Base-by-base conservation (phyloP, 2,797 vertebrate species). In the Arctocebus calabarensis region DNA sequence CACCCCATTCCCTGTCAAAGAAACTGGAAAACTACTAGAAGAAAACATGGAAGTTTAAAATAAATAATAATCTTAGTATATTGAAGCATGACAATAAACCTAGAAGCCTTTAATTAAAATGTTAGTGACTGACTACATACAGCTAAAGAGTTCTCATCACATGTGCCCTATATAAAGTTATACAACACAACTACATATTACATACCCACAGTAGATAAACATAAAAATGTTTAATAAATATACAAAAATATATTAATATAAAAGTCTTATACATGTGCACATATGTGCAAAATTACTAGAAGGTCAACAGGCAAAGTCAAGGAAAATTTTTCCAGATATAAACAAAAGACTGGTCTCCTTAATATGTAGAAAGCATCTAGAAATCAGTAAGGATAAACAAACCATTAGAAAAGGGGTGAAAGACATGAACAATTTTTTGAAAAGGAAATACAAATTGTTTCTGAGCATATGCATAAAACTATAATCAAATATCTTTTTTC, bases 41-140 rank as follows among this genome's bases (percentile, higher is more conserved):
- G 10, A 68, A 89, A 91, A 84, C 22, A 59, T 6, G 10, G 32
- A 23, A 62, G 16, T 75, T 79, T 89, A 91, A 84, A 79, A 77
- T 74, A 64, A 64, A 85, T 75, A 91, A 40, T 25, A 14, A 73
- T 40, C 2, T 9, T 37, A 84, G 43, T 59, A 37, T 40, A 43
- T n/a, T 55, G 55, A 73, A 90, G 19, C 57, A 34, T 23, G 23
- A 81, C 68, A 84, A 48, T 84, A 82, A 52, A 75, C 32, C 25
- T 32, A 61, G 74, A 87, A 70, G 66, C 23, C 83, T 90, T 88
- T 96, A 70, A 94, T 94, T 88, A 96, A 92, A 88, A 92, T 68
- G 77, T 68, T 48, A 81, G 59, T 68, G 61, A 84, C 52, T 66
- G 61, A 70, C 68, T 84, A 70, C 22, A 29, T 32, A 43, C 37